Base-by-base conservation (phyloP, 2,797 vertebrate genomes). In the Mormyrops boulengeri region DNA sequence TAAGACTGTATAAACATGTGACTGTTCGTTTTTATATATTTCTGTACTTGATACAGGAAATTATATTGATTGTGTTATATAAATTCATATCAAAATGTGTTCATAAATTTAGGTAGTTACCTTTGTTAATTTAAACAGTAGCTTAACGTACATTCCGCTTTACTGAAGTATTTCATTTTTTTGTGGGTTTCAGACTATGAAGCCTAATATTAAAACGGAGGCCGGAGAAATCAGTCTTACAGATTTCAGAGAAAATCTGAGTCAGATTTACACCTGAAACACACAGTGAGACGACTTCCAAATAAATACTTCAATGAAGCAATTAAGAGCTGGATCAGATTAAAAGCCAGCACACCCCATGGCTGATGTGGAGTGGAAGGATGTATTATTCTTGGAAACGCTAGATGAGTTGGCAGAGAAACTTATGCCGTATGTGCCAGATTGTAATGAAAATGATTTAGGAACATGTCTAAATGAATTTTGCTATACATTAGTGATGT, bases 361-460 rank as follows among this genome's bases (percentile, higher is more conserved):
- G 77, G 77, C 77, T 82, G 77, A n/a, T 47, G 77, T 34, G 7
- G 77, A 82, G 77, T 47, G 17, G 41, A 82, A 44, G 41, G 77
- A 47, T 47, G 77, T 17, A 41, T 73, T 73, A 73, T 73, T 73
- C 69, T 38, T 73, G 77, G 77, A 82, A 47, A 82, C 19, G 41
- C 77, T 47, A 47, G 77, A 82, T 82, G 77, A 22, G 34, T 82
- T 82, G 77, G 77, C 77, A 77, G 69, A 82, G 19, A 22, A n/a
- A 82, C 41, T 82, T 14, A n/a, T n/a, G 38, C 41, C 47, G 77
- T 44, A 22, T 19, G 19, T 82, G 73, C 41, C 73, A 82, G 77
- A 82, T 82, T 82, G 77, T 82, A 82, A 47, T 82, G 38, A 44
- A 82, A 82, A 82, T 47, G 77, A 82, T 47, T 47, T 44, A 82